A percentile compares a stretch with the other conserved stretches of the same genome.
Evolutionary conservation across 2,888 invertebrate species (phyloP).

Genomic region (Acleris cristana): DNA sequence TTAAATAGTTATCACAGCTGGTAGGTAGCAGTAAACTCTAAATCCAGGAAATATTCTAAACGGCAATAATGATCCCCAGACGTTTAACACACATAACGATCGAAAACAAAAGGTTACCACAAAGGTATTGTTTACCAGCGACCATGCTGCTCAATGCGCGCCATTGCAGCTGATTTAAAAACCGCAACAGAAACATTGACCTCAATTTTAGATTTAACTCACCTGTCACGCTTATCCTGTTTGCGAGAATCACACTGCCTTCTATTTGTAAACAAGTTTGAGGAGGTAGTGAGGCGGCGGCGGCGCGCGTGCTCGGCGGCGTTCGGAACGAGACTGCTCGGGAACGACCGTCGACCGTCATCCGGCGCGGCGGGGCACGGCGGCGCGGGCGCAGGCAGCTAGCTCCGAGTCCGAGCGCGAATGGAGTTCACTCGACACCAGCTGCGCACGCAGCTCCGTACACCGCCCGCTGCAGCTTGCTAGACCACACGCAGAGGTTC

Average conservation of each 20-base stretch:
- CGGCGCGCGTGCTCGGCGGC: conserved; percentile 59
- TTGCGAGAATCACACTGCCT: conserved; percentile 61
- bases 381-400: conserved; percentile 31
- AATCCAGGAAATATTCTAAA: conserved; percentile 48
- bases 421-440: conserved; percentile 35
- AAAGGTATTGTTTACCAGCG: conserved; percentile 59
- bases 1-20: too few relatives aligned
- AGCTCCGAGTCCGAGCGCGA: conserved; percentile 12
- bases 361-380: conserved; percentile 22
- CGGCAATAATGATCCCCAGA: conserved; percentile 42
- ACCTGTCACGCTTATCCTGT: conserved; percentile 73
- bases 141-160: conserved; percentile 40
- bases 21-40: conserved; percentile 1
- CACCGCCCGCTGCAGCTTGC: conserved; percentile 40
- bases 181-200: conserved; percentile 58
- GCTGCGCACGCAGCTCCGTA: conserved; percentile 34
- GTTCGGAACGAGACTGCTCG: conserved; percentile 65
- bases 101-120: conserved; percentile 65
- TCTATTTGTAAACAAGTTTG: conserved; percentile 72
- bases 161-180: conserved; percentile 41
- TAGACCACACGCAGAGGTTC: conserved; percentile 42
- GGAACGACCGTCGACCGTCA: conserved; percentile 5
- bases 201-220: conserved; percentile 66
- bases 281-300: conserved; percentile 40
- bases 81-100: conserved; percentile 50